These are phyloP conservation scores for Rhombomys opimus DNA, from an alignment of 2,113 vertebrate genomes.

Conservation along the genomic window DNA sequence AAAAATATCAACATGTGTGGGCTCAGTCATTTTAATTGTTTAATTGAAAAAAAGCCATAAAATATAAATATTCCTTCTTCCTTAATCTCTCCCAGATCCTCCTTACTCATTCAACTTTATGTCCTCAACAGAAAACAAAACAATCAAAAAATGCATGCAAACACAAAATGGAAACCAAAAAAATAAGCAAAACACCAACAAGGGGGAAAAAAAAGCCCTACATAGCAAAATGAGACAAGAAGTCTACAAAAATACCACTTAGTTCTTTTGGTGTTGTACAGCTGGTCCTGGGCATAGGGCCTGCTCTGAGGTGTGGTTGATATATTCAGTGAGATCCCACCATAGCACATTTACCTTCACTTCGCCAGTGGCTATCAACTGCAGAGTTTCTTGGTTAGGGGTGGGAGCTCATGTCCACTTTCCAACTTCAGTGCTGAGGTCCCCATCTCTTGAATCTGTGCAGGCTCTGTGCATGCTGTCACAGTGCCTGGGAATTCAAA, in stretches of 20 bases:
- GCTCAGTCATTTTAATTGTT: neutral
- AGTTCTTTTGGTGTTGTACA: neutral
- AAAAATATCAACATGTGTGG: neutral
- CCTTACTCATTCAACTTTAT: neutral
- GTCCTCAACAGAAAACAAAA: neutral
- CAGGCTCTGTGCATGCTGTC: neutral
- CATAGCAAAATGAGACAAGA: neutral
- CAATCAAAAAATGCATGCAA: neutral
- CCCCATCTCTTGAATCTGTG: neutral
- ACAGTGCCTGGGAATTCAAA: neutral
- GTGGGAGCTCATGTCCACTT: neutral
- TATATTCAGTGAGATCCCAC: neutral
- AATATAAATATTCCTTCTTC: neutral
- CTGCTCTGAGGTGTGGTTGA: neutral
- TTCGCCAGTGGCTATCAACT: neutral
- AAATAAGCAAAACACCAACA: neutral
- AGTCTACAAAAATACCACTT: neutral
- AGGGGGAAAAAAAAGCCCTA: neutral
- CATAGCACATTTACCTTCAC: neutral
- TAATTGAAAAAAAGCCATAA: neutral
- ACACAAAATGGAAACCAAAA: neutral
- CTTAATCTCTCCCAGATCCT: neutral
- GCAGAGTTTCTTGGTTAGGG: neutral
- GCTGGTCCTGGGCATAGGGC: neutral
- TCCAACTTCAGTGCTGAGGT: neutral